phyloP scores from a whole-genome alignment of 2,888 invertebrate species.

The Timandra comae region DNA sequence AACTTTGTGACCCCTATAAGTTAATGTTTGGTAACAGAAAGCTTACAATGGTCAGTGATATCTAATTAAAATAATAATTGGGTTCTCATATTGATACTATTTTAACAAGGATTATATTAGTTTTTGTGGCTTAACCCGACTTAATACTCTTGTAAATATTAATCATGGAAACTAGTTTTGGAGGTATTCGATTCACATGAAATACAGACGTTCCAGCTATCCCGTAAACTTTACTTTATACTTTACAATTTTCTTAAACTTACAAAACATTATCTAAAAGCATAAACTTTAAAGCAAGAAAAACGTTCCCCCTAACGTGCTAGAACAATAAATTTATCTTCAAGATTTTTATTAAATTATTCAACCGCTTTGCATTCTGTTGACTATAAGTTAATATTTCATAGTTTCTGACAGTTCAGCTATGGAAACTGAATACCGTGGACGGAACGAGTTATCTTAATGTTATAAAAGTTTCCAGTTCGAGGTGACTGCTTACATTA shows the following conservation, averaged over 20 bases:
- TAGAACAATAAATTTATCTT: conserved; percentile 17
- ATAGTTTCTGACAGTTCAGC: conserved; percentile 22
- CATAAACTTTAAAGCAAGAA: conserved; percentile 4
- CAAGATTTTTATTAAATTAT: conserved; percentile 25
- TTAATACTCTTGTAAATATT: background rate
- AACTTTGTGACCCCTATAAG: too few relatives aligned
- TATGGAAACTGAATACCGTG: conserved; percentile 10
- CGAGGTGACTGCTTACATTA: too few relatives aligned
- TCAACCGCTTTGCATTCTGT: conserved; percentile 25
- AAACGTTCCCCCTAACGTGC: conserved; percentile 8
- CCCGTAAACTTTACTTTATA: background rate
- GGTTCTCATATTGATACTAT: too few relatives aligned
- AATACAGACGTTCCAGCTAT: background rate
- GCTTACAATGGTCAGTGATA: too few relatives aligned
- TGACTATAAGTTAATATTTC: conserved; percentile 27
- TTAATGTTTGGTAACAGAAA: too few relatives aligned
- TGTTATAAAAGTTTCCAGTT: too few relatives aligned
- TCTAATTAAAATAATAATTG: too few relatives aligned
- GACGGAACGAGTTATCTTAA: background rate
- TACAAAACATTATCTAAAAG: conserved; percentile 8
- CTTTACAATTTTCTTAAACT: conserved; percentile 2
- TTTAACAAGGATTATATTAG: too few relatives aligned
- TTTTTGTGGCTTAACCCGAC: too few relatives aligned
- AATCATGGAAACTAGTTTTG: background rate
- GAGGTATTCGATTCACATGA: too few relatives aligned